These are phyloP conservation scores for Saccostrea cuccullata DNA, from an alignment of 1,140 invertebrate species.

Conservation along the genomic window DNA sequence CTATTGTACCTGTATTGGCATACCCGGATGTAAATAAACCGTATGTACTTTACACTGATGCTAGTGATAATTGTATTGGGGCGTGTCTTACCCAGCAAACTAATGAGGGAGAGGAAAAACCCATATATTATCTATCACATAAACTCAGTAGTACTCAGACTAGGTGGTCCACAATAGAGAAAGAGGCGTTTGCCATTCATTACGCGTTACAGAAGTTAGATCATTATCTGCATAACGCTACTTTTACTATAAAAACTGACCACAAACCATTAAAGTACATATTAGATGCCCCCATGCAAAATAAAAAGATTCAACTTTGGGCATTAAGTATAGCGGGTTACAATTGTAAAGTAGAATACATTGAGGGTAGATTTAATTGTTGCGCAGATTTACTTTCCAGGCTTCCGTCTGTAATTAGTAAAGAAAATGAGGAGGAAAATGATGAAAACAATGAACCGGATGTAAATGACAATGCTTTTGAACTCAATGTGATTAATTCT, in stretches of 20 bases:
- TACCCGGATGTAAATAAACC: constrained; percentile 43
- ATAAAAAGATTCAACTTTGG: constrained; percentile 62
- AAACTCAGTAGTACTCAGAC: constrained; percentile 58
- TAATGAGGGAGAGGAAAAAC: constrained; percentile 55
- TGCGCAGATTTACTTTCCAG: constrained; percentile 60
- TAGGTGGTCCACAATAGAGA: constrained; percentile 56
- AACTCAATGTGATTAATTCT: background rate
- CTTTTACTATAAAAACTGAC: constrained; percentile 64
- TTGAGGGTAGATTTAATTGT: constrained; percentile 52
- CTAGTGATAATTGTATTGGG: constrained; percentile 51
- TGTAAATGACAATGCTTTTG: background rate
- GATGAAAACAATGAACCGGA: background rate
- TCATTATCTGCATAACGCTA: constrained; percentile 57
- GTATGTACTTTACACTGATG: constrained; percentile 56
- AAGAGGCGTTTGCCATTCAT: constrained; percentile 56
- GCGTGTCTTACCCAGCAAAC: constrained; percentile 51
- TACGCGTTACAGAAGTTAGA: background rate
- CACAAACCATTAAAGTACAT: constrained; percentile 62
- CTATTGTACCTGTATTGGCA: constrained; percentile 51
- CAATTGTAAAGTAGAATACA: constrained; percentile 57
- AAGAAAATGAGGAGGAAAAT: background rate
- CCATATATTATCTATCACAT: constrained; percentile 52
- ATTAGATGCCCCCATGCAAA: constrained; percentile 58
- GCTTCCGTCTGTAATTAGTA: background rate
- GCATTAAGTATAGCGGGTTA: constrained; percentile 57